Base-by-base conservation (phyloP, 2,797 vertebrate species). In the Syngnathus rostellatus region DNA sequence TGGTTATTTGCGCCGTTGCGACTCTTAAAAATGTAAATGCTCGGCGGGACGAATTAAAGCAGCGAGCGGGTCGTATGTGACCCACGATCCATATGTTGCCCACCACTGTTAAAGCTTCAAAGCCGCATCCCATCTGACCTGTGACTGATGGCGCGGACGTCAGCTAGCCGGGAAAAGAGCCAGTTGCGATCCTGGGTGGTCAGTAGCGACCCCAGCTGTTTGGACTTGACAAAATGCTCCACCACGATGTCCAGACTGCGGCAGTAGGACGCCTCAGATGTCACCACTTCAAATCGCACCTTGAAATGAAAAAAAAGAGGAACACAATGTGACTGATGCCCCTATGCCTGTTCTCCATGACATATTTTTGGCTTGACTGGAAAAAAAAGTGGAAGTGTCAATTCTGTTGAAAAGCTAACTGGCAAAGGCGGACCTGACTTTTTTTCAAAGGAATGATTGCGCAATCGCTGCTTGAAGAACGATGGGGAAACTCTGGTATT, bases 281-380 rank as follows among this genome's bases (percentile, higher is more conserved):
- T 93, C 55, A 99, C 92, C 14, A 99, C 86, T 80, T 99, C 97
- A 83, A 99, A 99, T 68, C 95, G 94, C 73, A 94, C 94, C 97
- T 99, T 69, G 19, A 4, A 40, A 14, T 5, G n/a, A 60, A 8
- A 65, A 48, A 48, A 45, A 8, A 16, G 70, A 62, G 67, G 46
- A 37, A 10, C 2, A n/a, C 1, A 8, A 4, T 38, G 39, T 62
- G 60, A 62, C 40, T 25, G 12, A 25, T 8, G 11, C 12, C 55
- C 17, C 16, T 3, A 4, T 4, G 31, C 43, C 6, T 39, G 58
- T 38, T 23, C 4, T 62, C 21, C 2, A 12, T 46, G 60, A 62
- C 6, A 41, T 25, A 12, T 61, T 62, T 31, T 62, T 62, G 21
- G 8, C 38, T 12, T 12, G 31, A 61, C 59, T 21, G 38, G 9